Base-by-base conservation (phyloP, 2,888 invertebrate species). In the Asteroscopus sphinx region DNA sequence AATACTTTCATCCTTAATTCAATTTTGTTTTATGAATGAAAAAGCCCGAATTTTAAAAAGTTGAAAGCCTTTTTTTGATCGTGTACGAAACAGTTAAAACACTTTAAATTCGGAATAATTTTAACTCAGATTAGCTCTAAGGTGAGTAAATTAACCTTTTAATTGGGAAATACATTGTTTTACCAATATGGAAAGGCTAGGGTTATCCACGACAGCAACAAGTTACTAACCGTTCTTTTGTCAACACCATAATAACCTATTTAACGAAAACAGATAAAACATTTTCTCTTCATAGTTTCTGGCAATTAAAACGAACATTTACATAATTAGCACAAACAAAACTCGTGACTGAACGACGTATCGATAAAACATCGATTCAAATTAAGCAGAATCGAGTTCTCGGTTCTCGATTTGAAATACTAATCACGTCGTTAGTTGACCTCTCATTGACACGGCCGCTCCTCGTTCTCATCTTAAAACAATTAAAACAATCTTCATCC, bases 401-500 rank as follows among this genome's bases (percentile, higher is more conserved):
- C 65, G 54, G 76, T 72, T 78, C 76, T 78, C 65, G 54, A 66
- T 65, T 71, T 73, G 70, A 76, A 81, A 76, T 79, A 84, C 73
- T 83, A 85, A 86, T 86, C 81, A 85, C 81, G 78, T 76, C 74
- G 73, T 72, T 69, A 81, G 73, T 86, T 86, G 85, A 86, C 87
- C 85, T 80, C 81, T 81, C 82, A 86, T 87, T 90, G 89, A 89
- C 89, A 86, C 88, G 76, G 76, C 76, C 74, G 76, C 76, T 81
- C 79, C 79, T 80, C 73, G 76, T 75, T 79, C 74, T 83, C 83
- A 85, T 85, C 80, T 80, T 71, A 75, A 70, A 76, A 84, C 86
- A 89, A 88, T 89, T 89, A 88, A 87, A 87, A 91, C 88, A 89
- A 90, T 89, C 85, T 81, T 79, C 82, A 75, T 81, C 77, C 79